Conservation (phyloP, 2,113 vertebrate species). For the Scortum barcoo region DNA sequence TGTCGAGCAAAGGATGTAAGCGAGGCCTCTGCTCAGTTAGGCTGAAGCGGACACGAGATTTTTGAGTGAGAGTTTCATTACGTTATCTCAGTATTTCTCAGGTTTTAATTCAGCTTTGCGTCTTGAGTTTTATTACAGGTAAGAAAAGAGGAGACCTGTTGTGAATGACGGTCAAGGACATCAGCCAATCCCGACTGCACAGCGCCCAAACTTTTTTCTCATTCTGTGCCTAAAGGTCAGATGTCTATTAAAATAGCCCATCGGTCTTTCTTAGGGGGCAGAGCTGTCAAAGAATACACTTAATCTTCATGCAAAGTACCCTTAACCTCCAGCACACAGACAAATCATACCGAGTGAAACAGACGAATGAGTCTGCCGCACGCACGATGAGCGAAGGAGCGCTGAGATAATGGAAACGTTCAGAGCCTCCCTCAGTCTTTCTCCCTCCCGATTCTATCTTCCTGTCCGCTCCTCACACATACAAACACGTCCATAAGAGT, state of each 20-base stretch:
- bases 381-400: slow-evolving; percentile 29
- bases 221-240: slow-evolving; percentile 70
- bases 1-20: not conserved
- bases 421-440: not conserved
- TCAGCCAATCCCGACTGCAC: not conserved
- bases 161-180: slow-evolving; percentile 1
- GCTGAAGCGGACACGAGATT: not conserved
- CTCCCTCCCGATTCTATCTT: not conserved
- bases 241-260: slow-evolving; percentile 61
- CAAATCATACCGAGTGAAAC: slow-evolving; percentile 51
- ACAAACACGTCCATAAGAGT: slow-evolving; percentile 33
- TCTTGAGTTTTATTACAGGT: not conserved
- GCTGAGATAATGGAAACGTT: slow-evolving; percentile 42
- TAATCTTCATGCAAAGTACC: slow-evolving; percentile 75
- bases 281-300: slow-evolving; percentile 63
- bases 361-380: slow-evolving; percentile 47
- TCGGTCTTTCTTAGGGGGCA: slow-evolving; percentile 62
- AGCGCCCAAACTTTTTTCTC: slow-evolving; percentile 56
- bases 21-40: not conserved
- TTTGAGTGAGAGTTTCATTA: not conserved
- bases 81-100: not conserved
- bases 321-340: slow-evolving; percentile 66
- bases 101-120: not conserved
- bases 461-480: slow-evolving; percentile 27
- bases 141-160: not conserved